These are phyloP conservation scores for Anoplius nigerrimus DNA, from an alignment of 2,888 invertebrate species.

Conservation along the genomic window DNA sequence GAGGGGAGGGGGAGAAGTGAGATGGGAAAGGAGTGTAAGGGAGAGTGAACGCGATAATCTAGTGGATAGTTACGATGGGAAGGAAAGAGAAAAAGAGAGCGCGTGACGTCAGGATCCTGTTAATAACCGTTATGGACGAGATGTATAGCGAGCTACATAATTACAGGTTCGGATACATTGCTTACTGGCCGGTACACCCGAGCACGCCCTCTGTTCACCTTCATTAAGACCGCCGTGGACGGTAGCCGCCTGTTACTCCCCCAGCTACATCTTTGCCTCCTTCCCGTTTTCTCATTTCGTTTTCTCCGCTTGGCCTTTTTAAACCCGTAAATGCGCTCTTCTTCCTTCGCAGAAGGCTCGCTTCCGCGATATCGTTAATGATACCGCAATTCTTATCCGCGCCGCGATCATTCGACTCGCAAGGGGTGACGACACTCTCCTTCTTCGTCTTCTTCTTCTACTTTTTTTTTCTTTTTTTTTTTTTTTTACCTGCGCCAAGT, in stretches of 20 bases:
- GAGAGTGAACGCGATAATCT: slow-evolving; percentile 10
- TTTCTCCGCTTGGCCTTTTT: too few species aligned
- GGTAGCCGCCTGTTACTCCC: slow-evolving; percentile 72
- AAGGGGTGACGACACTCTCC: too few species aligned
- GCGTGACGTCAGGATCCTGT: slow-evolving; percentile 66
- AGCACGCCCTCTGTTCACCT: slow-evolving; percentile 73
- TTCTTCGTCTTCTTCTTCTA: too few species aligned
- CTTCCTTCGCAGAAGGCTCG: too few species aligned
- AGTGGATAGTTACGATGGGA: too few species aligned
- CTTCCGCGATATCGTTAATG: too few species aligned
- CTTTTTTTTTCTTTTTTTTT: too few species aligned
- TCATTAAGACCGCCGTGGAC: slow-evolving; percentile 70
- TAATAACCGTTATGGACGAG: slow-evolving; percentile 70
- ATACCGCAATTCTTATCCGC: too few species aligned
- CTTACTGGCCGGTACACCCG: slow-evolving; percentile 71
- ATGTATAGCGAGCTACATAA: slow-evolving; percentile 67
- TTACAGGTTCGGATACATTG: slow-evolving; percentile 72
- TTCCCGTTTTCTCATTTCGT: slow-evolving; percentile 14
- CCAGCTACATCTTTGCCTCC: slow-evolving; percentile 42
- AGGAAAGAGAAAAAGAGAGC: slow-evolving; percentile 14
- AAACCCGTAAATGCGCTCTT: too few species aligned
- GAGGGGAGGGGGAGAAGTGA: neutral
- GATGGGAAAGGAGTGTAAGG: slow-evolving; percentile 10
- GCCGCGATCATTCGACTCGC: too few species aligned
- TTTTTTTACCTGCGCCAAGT: too few species aligned